Evolutionary conservation across 2,797 vertebrate species (phyloP).

Genomic region (Enteromius treurensis): DNA sequence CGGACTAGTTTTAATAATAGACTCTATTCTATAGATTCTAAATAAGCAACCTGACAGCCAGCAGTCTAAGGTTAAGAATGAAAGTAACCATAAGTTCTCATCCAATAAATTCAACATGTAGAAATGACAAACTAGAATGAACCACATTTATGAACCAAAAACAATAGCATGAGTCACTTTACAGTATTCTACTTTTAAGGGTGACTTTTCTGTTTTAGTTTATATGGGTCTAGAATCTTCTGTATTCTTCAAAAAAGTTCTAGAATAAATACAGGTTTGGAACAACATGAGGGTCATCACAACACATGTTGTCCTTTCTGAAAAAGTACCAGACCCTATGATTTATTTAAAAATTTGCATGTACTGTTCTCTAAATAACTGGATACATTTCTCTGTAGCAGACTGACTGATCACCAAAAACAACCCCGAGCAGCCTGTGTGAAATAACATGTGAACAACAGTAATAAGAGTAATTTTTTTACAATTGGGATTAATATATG

Average conservation of each 20-base stretch:
- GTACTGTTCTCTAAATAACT: background rate
- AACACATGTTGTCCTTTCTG: background rate
- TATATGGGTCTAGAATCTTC: background rate
- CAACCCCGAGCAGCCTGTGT: background rate
- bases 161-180: background rate
- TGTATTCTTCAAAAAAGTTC: background rate
- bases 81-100: background rate
- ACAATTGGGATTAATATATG: no score
- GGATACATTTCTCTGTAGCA: background rate
- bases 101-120: background rate
- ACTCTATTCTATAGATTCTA: background rate
- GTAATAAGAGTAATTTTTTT: no score
- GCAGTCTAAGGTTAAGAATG: background rate
- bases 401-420: slow-evolving; percentile 1
- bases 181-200: background rate
- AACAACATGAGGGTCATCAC: background rate
- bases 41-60: background rate
- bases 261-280: slow-evolving; percentile 6
- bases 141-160: background rate
- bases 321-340: background rate
- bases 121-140: background rate
- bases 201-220: background rate
- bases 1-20: background rate
- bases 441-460: no score
- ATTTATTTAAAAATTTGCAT: background rate